Evolutionary conservation across 2,113 vertebrate species (phyloP), one percentile per base, ranked within the genome.

Genomic region (Lepisosteus oculatus): DNA sequence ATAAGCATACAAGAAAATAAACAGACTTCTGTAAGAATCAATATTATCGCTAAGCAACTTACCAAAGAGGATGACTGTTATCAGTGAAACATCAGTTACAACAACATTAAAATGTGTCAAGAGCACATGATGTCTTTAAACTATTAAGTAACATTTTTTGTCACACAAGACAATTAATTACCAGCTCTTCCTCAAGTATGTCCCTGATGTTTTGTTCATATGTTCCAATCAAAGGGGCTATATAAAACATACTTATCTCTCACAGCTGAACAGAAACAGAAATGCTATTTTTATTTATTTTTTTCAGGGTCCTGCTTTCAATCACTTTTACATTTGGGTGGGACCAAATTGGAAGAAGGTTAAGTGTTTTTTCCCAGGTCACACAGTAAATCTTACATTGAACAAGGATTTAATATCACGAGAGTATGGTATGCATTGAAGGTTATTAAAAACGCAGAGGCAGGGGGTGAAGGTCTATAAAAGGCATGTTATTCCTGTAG

Each of bases 301-400:
- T 29, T 41, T 6, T 65, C 17, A 7, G 62, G 62, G 62, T n/a
- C 42, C 17, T 42, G 5, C 42, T 65, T 65, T 41, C 17, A 65
- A 17, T 65, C 62, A 9, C 17, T 8, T 65, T 65, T 65, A 5
- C 62, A 65, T 6, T 65, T 65, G 62, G 62, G 62, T 65, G 4
- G 62, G 62, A 65, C 62, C 29, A 29, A 65, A 65, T 65, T 12
- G 5, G 6, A 3, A 41, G 62, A 61, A 61, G 62, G 62, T 65
- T 65, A 65, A 65, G 62, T 65, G 62, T 65, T 65, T 43, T 65
- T 65, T 65, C 42, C 17, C 6, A 8, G 5, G 62, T 65, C 62
- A 65, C 4, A 65, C 17, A 65, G 62, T 42, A 65, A 65, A 65
- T 65, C 17, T 65, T 65, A 65, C 42, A 15, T 41, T 65, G 62